Conservation (phyloP, 2,113 vertebrate genomes). For the Trochalopteron elliotii region DNA sequence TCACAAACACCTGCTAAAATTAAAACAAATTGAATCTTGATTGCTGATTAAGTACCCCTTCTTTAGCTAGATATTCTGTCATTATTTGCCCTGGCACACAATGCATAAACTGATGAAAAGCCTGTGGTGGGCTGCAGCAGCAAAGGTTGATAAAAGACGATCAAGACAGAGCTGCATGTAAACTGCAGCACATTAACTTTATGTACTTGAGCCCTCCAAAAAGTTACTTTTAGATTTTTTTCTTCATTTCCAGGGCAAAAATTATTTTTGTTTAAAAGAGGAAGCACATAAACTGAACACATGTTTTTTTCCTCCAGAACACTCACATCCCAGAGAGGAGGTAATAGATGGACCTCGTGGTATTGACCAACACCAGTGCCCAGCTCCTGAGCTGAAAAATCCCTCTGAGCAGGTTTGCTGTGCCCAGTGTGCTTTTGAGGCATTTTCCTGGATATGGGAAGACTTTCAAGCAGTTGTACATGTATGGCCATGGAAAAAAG, state of each 20-base stretch:
- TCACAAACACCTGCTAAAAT: conserved; percentile 89
- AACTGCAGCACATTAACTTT: conserved; percentile 78
- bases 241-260: conserved; percentile 17
- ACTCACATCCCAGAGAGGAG: not conserved
- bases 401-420: not conserved
- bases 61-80: conserved; percentile 88
- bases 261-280: not conserved
- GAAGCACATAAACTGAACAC: not conserved
- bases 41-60: conserved; percentile 92
- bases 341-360: not conserved
- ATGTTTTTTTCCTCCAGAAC: not conserved
- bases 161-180: conserved; percentile 68
- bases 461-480: conserved; percentile 5
- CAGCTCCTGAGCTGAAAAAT: conserved; percentile 16
- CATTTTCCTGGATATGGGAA: not conserved
- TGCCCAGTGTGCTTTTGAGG: not conserved
- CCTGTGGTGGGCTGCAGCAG: conserved; percentile 71
- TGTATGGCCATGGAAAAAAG: not conserved
- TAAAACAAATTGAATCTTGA: conserved; percentile 94
- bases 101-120: conserved; percentile 84
- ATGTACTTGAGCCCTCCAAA: conserved; percentile 53
- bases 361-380: not conserved
- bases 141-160: conserved; percentile 80
- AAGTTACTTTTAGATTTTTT: conserved; percentile 29
- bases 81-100: conserved; percentile 86